Base-by-base conservation (phyloP, 2,888 invertebrate genomes). In the Erebia palarica region DNA sequence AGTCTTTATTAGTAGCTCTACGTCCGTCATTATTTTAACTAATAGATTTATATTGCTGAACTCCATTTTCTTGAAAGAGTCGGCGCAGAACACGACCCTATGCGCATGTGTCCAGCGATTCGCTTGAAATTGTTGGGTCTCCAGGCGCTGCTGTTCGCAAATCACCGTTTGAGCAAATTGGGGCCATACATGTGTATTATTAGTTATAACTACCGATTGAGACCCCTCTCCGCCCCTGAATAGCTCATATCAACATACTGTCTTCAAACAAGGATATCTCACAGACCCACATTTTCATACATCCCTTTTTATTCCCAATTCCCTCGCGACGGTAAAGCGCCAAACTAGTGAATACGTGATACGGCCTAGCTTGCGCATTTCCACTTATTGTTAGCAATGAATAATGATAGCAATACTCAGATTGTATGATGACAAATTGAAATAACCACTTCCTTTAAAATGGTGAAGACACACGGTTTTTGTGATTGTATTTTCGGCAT, bases 371-470 rank as follows among this genome's bases (percentile, higher is more conserved):
- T 55, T 16, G 18, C 10, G 16, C 16, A 16, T 55, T 16, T 3
- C 36, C 36, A 36, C 36, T 42, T 8, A 5, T 57, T 27, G 53
- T 57, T 7, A 14, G 27, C 8, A 44, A 13, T n/a, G 51, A 51
- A 49, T 36, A 27, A 53, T 53, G 7, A 53, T 36, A 36, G 16
- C 53, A 53, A 53, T 36, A 53, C 51, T 65, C 16, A 16, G 11
- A 55, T 42, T 36, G 16, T 65, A 49, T 21, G 53, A 65, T 36
- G 53, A 42, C 42, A 65, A 36, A 36, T 42, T 65, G 2, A 55
- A 53, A 65, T 65, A 49, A 60, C 49, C 47, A 70, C 59, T 70
- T 64, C 67, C 53, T 55, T 65, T 55, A 42, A 68, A 44, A 65
- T 67, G 53, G 64, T 58, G 58, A 57, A 13, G 66, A 66, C 64